Percentiles rank a stretch among this genome's conserved stretches.
These are phyloP conservation scores for Brenthis ino DNA, from an alignment of 2,888 invertebrate genomes.

Conservation along the genomic window DNA sequence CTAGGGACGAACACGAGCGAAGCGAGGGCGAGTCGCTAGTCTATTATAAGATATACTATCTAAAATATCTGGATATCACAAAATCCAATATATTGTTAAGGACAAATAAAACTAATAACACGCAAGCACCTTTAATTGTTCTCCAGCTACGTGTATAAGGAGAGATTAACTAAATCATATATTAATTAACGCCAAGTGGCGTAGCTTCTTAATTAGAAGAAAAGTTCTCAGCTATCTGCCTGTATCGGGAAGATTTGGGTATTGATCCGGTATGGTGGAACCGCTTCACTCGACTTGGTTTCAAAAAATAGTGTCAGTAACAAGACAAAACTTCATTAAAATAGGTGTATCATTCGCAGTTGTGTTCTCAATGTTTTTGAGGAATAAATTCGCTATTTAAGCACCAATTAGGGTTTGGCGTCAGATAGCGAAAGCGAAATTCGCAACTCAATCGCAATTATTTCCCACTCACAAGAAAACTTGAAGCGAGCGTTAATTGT, in stretches of 20 bases:
- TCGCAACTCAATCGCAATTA: constrained; percentile 74
- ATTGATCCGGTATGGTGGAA: not conserved
- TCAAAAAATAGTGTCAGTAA: no score
- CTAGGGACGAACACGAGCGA: no score
- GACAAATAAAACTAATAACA: no score
- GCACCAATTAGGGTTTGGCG: constrained; percentile 67
- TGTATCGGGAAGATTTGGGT: not conserved
- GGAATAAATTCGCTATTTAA: constrained; percentile 65
- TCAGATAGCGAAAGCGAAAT: constrained; percentile 67
- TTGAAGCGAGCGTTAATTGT: constrained; percentile 67
- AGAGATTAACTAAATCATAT: constrained; percentile 3
- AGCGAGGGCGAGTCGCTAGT: no score
- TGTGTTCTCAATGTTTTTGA: constrained; percentile 48
- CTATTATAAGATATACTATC: no score
- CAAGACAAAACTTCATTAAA: constrained; percentile 3
- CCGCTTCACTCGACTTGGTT: no score
- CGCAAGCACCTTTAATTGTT: not conserved
- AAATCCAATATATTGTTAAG: no score
- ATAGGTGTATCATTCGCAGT: constrained; percentile 28
- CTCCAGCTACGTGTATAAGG: not conserved
- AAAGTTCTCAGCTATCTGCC: constrained; percentile 1
- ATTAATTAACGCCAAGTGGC: constrained; percentile 26
- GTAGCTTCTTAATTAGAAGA: constrained; percentile 29
- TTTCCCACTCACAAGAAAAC: constrained; percentile 69
- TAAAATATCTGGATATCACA: no score